These are phyloP conservation scores for Peromyscus eremicus DNA, from an alignment of 2,797 vertebrate genomes.

Conservation along the genomic window DNA sequence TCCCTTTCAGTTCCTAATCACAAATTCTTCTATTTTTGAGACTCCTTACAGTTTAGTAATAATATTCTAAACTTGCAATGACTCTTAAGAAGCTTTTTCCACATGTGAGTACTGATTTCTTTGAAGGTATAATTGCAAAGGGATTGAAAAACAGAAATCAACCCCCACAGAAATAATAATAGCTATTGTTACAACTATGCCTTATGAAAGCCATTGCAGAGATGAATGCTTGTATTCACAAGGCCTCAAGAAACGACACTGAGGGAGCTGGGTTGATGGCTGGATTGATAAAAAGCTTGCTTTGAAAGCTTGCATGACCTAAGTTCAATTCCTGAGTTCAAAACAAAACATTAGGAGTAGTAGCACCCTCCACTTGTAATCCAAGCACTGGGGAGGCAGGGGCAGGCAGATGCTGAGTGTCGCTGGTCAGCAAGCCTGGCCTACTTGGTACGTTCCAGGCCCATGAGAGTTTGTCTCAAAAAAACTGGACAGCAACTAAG, in stretches of 20 bases:
- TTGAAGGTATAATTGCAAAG: slow-evolving; percentile 67
- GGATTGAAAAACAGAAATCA: slow-evolving; percentile 50
- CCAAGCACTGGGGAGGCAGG: not conserved
- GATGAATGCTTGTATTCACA: not conserved
- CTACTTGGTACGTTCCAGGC: not conserved
- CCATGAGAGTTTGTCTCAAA: not conserved
- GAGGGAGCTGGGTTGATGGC: not conserved
- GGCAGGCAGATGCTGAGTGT: not conserved
- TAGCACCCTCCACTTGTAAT: no score
- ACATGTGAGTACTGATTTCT: not conserved
- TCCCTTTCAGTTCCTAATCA: slow-evolving; percentile 33
- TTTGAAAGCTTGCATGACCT: not conserved
- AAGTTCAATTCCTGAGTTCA: not conserved
- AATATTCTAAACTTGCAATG: slow-evolving; percentile 43
- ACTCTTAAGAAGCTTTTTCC: slow-evolving; percentile 54
- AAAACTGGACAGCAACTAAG: not conserved
- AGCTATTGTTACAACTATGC: not conserved
- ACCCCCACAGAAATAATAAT: slow-evolving; percentile 47
- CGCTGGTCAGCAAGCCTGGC: not conserved
- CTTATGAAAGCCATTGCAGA: not conserved
- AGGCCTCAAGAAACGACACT: not conserved
- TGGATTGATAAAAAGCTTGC: not conserved
- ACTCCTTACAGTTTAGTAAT: slow-evolving; percentile 8
- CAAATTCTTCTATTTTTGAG: slow-evolving; percentile 53
- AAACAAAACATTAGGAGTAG: not conserved